A percentile compares a stretch with the other conserved stretches of the same genome.
Evolutionary conservation across 2,113 vertebrate genomes (phyloP).

Genomic region (Coptodon bakossiorum): DNA sequence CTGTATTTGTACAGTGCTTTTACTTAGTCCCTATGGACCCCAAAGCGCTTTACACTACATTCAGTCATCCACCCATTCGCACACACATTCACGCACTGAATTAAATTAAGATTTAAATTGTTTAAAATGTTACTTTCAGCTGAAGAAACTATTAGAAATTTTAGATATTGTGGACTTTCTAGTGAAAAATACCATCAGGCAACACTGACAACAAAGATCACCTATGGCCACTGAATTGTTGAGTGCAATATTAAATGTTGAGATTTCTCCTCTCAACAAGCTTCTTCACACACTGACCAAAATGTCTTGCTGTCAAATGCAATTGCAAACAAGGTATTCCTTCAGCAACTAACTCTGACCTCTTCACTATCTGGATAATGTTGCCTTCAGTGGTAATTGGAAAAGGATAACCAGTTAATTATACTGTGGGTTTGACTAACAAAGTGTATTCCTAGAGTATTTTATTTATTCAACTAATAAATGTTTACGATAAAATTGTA

Average conservation of each 20-base stretch:
- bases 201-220: background rate
- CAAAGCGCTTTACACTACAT: too few species aligned
- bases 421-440: background rate
- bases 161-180: background rate
- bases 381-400: background rate
- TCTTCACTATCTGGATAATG: background rate
- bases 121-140: background rate
- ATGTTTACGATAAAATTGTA: background rate
- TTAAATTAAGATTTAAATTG: background rate
- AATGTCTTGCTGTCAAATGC: background rate
- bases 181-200: background rate
- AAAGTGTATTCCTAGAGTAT: background rate
- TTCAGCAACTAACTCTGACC: background rate
- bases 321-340: background rate
- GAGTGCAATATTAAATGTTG: background rate
- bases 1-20: too few species aligned
- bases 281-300: background rate
- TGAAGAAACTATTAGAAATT: background rate
- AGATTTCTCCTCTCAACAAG: background rate
- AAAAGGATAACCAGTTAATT: background rate
- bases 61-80: too few species aligned
- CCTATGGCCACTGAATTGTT: background rate
- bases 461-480: background rate
- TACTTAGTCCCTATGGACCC: too few species aligned
- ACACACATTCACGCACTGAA: too few species aligned